Evolutionary conservation across 1,140 invertebrate species (phyloP).

Genomic region (Metopolophium dirhodum): DNA sequence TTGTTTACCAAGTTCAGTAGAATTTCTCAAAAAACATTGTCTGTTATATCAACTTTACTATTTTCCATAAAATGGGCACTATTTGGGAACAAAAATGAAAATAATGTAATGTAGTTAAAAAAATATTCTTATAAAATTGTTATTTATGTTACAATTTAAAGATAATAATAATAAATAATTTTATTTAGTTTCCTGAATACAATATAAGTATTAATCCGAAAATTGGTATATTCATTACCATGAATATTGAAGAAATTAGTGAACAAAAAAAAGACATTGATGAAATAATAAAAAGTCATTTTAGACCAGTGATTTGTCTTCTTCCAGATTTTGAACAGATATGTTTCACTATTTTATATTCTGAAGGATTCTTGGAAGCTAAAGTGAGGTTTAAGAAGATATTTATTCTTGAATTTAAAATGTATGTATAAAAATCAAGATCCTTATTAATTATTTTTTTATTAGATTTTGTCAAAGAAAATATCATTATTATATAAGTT

Average conservation of each 20-base stretch:
- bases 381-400: constrained; percentile 48
- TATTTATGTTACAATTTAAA: neutral
- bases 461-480: constrained; percentile 81
- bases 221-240: constrained; percentile 12
- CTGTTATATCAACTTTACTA: constrained; percentile 88
- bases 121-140: neutral
- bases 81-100: neutral
- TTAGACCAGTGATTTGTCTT: constrained; percentile 87
- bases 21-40: constrained; percentile 87
- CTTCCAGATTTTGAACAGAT: constrained; percentile 89
- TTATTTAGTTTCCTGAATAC: neutral
- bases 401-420: neutral
- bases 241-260: constrained; percentile 24
- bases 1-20: constrained; percentile 93
- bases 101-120: neutral
- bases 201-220: neutral
- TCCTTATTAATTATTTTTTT: neutral
- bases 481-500: constrained; percentile 89
- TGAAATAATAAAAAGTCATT: constrained; percentile 78
- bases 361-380: constrained; percentile 71
- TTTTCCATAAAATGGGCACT: constrained; percentile 72
- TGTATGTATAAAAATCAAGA: neutral
- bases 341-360: constrained; percentile 89
- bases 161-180: neutral
- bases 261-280: neutral